Conservation (phyloP, 2,797 vertebrate species). For the Lacerta viridis region DNA sequence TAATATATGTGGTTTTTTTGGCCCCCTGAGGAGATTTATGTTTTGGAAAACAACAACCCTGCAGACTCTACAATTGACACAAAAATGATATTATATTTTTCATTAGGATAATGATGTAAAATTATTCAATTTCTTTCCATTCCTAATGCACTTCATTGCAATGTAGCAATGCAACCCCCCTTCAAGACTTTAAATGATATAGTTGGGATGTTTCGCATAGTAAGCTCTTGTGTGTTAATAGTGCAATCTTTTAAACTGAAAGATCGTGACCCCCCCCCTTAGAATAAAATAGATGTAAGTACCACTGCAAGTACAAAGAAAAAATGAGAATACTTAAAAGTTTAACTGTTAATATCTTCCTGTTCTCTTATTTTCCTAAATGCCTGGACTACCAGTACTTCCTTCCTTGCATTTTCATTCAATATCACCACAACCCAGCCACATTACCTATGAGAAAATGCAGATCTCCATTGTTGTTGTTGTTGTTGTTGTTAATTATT, state of each 20-base stretch:
- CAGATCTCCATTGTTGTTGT: not conserved
- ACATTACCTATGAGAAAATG: not conserved
- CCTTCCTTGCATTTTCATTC: not conserved
- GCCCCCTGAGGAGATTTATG: constrained; percentile 60
- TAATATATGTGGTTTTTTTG: constrained; percentile 42
- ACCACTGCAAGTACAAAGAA: constrained; percentile 34
- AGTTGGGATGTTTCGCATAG: constrained; percentile 52
- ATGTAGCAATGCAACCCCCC: constrained; percentile 34
- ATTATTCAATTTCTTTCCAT: constrained; percentile 42
- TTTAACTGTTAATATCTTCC: constrained; percentile 20
- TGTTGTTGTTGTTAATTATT: too few species aligned
- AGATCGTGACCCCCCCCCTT: constrained; percentile 47
- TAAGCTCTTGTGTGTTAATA: constrained; percentile 56
- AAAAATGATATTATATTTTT: constrained; percentile 65
- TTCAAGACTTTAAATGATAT: constrained; percentile 46
- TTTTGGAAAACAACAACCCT: constrained; percentile 27
- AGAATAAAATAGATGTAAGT: constrained; percentile 53
- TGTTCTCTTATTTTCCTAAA: not conserved
- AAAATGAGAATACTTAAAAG: constrained; percentile 36
- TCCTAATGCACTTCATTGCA: constrained; percentile 53
- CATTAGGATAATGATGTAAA: constrained; percentile 59
- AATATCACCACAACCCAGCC: not conserved
- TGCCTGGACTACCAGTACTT: not conserved
- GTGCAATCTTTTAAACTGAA: constrained; percentile 27
- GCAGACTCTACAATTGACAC: not conserved